Percentiles rank a stretch among this genome's conserved stretches.
phyloP scores from a whole-genome alignment of 2,888 invertebrate genomes.

The Noctua pronuba region DNA sequence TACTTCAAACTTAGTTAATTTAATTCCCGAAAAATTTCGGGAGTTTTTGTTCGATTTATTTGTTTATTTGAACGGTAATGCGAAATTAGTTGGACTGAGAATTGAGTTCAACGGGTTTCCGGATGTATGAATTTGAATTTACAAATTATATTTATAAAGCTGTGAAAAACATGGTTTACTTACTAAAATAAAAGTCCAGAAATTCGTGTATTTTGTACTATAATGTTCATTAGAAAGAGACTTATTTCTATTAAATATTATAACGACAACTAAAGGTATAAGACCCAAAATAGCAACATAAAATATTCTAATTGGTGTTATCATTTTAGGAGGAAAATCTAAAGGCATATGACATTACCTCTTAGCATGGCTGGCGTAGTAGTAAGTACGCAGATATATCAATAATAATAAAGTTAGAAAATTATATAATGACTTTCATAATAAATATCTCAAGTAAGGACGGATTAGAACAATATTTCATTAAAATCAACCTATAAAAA shows the following conservation, averaged over 20 bases:
- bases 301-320: neutral
- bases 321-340: neutral
- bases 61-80: slow-evolving; percentile 15
- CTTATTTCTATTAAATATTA: neutral
- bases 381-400: neutral
- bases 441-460: neutral
- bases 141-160: neutral
- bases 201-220: neutral
- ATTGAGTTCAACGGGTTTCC: neutral
- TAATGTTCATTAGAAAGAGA: neutral
- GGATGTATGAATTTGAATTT: slow-evolving; percentile 5
- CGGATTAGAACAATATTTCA: neutral
- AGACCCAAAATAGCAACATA: neutral
- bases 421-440: neutral
- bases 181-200: neutral
- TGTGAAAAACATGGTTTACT: neutral
- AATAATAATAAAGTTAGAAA: neutral
- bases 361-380: neutral
- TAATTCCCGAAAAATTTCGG: slow-evolving; percentile 2
- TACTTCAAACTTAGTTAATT: slow-evolving; percentile 38
- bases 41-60: slow-evolving; percentile 19
- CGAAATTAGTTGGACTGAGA: neutral
- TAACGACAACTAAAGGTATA: neutral
- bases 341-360: neutral
- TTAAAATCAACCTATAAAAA: neutral